Base-by-base conservation (phyloP, 1,140 invertebrate species). In the Stegodyphus dumicola region DNA sequence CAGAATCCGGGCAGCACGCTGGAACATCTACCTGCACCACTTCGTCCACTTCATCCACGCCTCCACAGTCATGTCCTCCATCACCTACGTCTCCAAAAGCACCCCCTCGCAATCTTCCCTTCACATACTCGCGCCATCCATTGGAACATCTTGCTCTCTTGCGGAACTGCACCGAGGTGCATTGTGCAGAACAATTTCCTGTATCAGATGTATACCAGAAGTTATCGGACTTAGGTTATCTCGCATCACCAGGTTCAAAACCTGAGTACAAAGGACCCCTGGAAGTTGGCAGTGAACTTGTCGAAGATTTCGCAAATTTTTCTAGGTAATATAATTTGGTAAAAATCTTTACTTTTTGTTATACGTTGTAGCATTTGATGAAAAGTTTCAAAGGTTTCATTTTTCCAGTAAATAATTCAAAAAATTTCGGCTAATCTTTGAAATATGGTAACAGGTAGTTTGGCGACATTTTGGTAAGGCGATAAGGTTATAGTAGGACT, bases 241-340 rank as follows among this genome's bases (percentile, higher is more conserved):
- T 86, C 0, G 49, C 84, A 5, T 49, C 49, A 2, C 69, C 84
- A 3, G 84, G 84, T 3, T 73, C 84, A 4, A 86, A 54, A 15
- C 84, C 84, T 4, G 84, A 86, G 56, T 86, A 86, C 70, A 86
- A 86, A 66, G 84, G 84, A 33, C 65, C 84, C 5, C 76, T 86
- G 0, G 74, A 86, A 81, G 56, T 86, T 6, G 89, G 90, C 76
- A 92, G 90, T 88, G 90, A 91, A 86, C 90, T 91, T 73, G 89
- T 92, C 7, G 90, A 91, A 71, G 89, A 90, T 66, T 90, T 92
- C 85, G 89, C 91, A 70, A 88, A 90, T 75, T 91, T 85, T 52
- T 53, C 69, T 17, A 77, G 70, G 84, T 86, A 78, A 33, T 33
- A 1, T 33, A 1, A 3, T 3, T 33, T 33, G 33, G 3, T 33